phyloP scores from a whole-genome alignment of 1,140 invertebrate species.

The Phymastichus coffea region DNA sequence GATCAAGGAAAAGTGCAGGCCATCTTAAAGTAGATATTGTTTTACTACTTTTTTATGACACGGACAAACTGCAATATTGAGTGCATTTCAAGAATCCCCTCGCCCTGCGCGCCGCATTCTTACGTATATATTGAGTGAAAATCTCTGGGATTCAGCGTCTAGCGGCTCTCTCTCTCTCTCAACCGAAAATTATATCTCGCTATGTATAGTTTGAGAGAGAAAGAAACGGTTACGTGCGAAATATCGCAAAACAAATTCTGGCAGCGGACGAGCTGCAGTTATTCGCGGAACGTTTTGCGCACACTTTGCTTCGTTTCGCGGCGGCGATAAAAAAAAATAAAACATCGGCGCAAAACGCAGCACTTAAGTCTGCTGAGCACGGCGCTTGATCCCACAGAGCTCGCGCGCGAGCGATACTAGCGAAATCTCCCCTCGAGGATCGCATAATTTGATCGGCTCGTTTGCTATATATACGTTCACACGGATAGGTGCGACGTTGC shows the following conservation, averaged over 20 bases:
- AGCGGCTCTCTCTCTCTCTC: too few relatives aligned
- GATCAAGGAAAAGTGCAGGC: too few relatives aligned
- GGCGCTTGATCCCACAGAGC: not conserved
- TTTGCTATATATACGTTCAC: not conserved
- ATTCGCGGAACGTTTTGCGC: not conserved
- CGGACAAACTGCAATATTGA: not conserved
- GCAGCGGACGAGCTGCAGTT: conserved; percentile 5
- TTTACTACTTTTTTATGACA: not conserved
- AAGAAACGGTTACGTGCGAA: too few relatives aligned
- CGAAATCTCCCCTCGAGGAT: not conserved
- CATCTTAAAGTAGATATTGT: too few relatives aligned
- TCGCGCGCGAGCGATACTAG: not conserved
- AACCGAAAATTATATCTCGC: too few relatives aligned
- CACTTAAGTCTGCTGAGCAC: not conserved
- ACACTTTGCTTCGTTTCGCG: conserved; percentile 4
- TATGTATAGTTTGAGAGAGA: too few relatives aligned
- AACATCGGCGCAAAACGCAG: not conserved
- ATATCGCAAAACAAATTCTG: not conserved
- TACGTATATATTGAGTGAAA: too few relatives aligned
- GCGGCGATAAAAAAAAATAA: not conserved
- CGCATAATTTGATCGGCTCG: conserved; percentile 5
- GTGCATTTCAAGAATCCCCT: too few relatives aligned
- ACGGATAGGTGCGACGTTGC: conserved; percentile 8
- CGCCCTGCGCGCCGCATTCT: too few relatives aligned
- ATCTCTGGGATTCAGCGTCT: too few relatives aligned